A percentile compares a stretch with the other conserved stretches of the same genome.
Evolutionary conservation across 2,797 vertebrate genomes (phyloP).

Genomic region (Poeciliopsis gracilis): DNA sequence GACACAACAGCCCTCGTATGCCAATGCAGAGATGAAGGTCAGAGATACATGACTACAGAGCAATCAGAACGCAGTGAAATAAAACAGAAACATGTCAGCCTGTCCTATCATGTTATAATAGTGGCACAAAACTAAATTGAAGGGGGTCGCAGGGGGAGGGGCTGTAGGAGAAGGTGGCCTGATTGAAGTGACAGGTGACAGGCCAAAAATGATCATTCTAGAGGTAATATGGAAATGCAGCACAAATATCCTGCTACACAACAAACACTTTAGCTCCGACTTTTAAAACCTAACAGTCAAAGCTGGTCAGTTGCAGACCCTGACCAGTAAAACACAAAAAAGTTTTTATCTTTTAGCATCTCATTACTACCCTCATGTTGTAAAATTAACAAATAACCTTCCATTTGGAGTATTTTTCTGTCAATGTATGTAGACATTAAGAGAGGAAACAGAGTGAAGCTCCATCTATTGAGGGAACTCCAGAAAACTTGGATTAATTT

Average conservation of each 20-base stretch:
- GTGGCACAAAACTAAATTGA: neutral
- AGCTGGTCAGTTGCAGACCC: neutral
- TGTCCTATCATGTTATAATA: neutral
- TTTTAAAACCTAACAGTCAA: slow-evolving; percentile 12
- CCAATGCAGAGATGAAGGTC: slow-evolving; percentile 6
- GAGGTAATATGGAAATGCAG: neutral
- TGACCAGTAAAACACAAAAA: neutral
- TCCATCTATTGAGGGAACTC: neutral
- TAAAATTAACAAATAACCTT: neutral
- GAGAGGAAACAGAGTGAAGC: neutral
- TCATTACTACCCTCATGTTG: neutral
- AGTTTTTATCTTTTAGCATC: neutral
- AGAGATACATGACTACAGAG: neutral
- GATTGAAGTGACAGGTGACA: slow-evolving; percentile 9
- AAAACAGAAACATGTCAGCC: neutral
- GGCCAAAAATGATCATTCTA: slow-evolving; percentile 21
- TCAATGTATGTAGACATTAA: neutral
- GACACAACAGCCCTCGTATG: slow-evolving; percentile 40
- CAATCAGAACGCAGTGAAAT: neutral
- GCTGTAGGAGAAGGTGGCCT: neutral
- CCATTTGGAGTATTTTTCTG: neutral
- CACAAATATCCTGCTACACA: slow-evolving; percentile 5
- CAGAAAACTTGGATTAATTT: neutral
- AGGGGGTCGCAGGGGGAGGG: neutral
- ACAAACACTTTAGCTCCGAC: slow-evolving; percentile 9